Conservation (phyloP, 2,888 invertebrate genomes). For the Troides helena region DNA sequence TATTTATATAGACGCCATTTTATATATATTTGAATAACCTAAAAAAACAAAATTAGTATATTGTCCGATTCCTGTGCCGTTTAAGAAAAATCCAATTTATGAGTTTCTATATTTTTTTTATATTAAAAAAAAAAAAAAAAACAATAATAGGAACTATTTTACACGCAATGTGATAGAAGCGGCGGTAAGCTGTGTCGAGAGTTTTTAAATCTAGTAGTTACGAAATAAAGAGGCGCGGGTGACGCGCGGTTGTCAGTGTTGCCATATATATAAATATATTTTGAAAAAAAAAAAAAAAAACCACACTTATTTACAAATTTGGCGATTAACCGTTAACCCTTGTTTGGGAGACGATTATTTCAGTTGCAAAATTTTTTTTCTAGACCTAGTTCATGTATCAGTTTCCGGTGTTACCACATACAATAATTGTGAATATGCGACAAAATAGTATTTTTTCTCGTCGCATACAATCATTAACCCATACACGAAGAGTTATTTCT, state of each 20-base stretch:
- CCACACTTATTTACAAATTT: too few relatives aligned
- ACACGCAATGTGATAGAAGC: constrained; percentile 50
- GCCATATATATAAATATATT: constrained; percentile 2
- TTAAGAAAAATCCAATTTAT: constrained; percentile 17
- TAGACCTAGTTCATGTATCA: too few relatives aligned
- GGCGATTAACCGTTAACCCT: too few relatives aligned
- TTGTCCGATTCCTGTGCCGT: constrained; percentile 22
- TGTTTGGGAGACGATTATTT: too few relatives aligned
- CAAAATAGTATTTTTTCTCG: too few relatives aligned
- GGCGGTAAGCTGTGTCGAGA: constrained; percentile 56
- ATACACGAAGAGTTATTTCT: too few relatives aligned
- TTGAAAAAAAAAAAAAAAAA: too few relatives aligned
- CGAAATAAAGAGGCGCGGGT: constrained; percentile 31
- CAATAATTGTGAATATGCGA: too few relatives aligned
- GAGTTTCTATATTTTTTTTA: constrained; percentile 28
- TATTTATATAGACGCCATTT: neutral
- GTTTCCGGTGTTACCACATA: too few relatives aligned
- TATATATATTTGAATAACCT: neutral
- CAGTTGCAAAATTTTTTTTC: too few relatives aligned
- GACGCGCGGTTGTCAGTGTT: constrained; percentile 15
- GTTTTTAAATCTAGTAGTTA: constrained; percentile 37
- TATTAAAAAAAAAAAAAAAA: neutral
- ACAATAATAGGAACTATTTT: constrained; percentile 63
- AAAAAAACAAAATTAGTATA: neutral
- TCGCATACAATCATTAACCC: too few relatives aligned